Evolutionary conservation across 2,888 invertebrate species (phyloP).

Genomic region (Liposcelis brunnea): DNA sequence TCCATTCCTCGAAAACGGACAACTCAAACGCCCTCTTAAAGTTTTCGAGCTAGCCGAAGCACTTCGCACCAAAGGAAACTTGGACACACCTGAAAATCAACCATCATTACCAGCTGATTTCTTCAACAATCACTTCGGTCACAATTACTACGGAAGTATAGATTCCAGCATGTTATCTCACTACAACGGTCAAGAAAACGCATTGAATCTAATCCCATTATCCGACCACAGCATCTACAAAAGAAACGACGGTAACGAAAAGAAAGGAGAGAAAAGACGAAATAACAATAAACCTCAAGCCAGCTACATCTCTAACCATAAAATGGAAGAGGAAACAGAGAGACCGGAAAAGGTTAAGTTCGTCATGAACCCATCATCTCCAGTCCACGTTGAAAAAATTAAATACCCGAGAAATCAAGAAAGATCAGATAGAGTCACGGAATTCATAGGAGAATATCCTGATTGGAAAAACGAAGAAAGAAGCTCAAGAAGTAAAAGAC

Average conservation of each 20-base stretch:
- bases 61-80: conserved; percentile 11
- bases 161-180: conserved; percentile 29
- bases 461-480: not conserved
- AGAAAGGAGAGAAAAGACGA: conserved; percentile 21
- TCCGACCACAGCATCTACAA: conserved; percentile 24
- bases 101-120: conserved; percentile 18
- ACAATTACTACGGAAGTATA: conserved; percentile 41
- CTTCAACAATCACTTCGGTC: conserved; percentile 31
- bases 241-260: conserved; percentile 24
- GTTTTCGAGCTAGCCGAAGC: conserved; percentile 17
- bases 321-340: conserved; percentile 33
- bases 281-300: not conserved
- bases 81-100: conserved; percentile 15
- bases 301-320: conserved; percentile 19
- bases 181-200: conserved; percentile 26
- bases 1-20: conserved; percentile 18
- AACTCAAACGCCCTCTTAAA: conserved; percentile 17
- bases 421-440: not conserved
- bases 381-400: conserved; percentile 1
- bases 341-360: not conserved
- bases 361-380: not conserved
- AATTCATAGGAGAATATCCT: not conserved
- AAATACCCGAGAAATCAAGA: not conserved
- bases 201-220: conserved; percentile 31
- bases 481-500: not conserved